Base-by-base conservation (phyloP, 92 coral and sea anemone genomes). In the Phenganax stokvisi region DNA sequence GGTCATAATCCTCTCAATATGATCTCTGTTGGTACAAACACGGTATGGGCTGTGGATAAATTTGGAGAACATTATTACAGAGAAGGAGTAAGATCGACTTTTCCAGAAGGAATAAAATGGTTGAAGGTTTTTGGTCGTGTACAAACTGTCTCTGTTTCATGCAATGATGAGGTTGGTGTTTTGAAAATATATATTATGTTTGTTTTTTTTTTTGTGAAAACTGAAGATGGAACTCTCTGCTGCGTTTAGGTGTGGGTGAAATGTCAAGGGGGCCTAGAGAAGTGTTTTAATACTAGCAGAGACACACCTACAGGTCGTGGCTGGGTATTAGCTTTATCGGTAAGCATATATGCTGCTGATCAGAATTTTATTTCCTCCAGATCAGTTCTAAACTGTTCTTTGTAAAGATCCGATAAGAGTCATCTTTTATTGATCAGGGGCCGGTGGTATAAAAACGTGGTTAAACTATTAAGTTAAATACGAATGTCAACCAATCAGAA, bases 51-150 rank as follows among this genome's bases (percentile, higher is more conserved):
- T 17, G 89, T 92, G 64, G 97, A 91, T 29, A 90, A 87, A 64
- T 85, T 80, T 78, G 98, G 83, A 15, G 83, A 79, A 25, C 83
- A 79, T 30, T 79, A 63, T 12, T 93, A 86, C 84, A 85, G 98
- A 56, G 80, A 80, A 52, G 82, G 84, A 57, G 89, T 93, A 66
- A 89, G 94, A 10, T 73, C 75, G 62, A 87, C 92, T 15, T 93
- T 89, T 85, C 98, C 98, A 28, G 98, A 93, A 69, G 98, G 98
- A 69, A 92, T 94, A 16, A 71, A 82, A 17, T 93, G 98, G 74
- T 53, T 54, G 30, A 70, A 78, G 53, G 17, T 28, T 56, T 74
- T 55, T 75, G 85, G 72, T 44, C 61, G 81, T 44, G 54, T 74
- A n/a, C 63, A 83, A 10, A 52, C 72, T 47, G 71, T 64, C 12